Conservation (phyloP, 2,888 invertebrate genomes). For the Heliconius aoede region DNA sequence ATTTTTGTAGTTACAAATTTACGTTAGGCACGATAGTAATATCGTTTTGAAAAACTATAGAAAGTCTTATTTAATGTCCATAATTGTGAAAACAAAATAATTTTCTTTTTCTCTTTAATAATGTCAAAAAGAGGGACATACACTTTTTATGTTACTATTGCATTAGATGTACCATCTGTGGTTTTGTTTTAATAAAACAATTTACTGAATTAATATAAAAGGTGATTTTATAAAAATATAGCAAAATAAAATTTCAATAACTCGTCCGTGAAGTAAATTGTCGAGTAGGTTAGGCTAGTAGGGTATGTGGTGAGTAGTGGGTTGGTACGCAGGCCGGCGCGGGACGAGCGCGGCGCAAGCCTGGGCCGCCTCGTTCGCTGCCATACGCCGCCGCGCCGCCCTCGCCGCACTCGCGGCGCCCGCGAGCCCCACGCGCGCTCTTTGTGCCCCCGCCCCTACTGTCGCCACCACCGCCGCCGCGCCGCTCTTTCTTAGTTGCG, state of each 20-base stretch:
- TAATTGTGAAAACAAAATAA: background rate
- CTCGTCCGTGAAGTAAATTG: background rate
- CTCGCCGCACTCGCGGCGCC: constrained; percentile 40
- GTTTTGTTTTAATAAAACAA: background rate
- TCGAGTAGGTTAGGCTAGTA: constrained; percentile 17
- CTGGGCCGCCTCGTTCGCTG: constrained; percentile 52
- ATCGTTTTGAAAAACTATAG: too few species aligned
- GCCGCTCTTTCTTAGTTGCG: constrained; percentile 56
- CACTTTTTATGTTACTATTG: background rate
- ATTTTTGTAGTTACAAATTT: too few species aligned
- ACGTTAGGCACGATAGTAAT: too few species aligned
- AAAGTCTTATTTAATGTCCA: background rate
- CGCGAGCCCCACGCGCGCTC: constrained; percentile 11
- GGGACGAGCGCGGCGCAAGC: constrained; percentile 51
- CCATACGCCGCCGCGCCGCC: constrained; percentile 50
- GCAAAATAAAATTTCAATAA: background rate
- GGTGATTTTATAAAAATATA: background rate
- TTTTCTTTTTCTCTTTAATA: background rate
- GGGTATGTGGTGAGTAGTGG: constrained; percentile 15
- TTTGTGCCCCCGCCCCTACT: constrained; percentile 21
- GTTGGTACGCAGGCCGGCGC: constrained; percentile 24
- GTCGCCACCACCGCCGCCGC: constrained; percentile 25
- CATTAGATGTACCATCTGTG: background rate
- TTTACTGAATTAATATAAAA: background rate
- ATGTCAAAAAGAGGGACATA: background rate